Evolutionary conservation across 1,140 invertebrate species (phyloP).

Genomic region (Aphelenchoides fujianensis): DNA sequence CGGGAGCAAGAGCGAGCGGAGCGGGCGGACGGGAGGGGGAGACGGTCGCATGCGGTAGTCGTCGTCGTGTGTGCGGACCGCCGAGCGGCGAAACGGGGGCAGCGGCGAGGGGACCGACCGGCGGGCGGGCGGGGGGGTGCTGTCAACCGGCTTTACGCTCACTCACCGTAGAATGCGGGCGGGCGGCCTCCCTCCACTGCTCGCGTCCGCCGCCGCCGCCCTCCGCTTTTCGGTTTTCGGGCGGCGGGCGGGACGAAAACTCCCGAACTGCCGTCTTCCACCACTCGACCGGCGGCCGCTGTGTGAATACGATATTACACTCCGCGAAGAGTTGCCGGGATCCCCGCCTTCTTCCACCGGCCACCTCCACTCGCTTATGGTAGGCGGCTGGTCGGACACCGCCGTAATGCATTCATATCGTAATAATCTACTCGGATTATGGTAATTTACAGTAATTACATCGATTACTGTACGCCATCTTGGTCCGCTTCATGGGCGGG

Average conservation of each 20-base stretch:
- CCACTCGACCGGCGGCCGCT: too few relatives aligned
- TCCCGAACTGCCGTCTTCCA: too few relatives aligned
- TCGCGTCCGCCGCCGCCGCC: background rate
- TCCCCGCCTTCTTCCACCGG: background rate
- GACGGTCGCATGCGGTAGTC: background rate
- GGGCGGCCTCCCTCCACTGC: background rate
- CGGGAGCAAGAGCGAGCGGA: too few relatives aligned
- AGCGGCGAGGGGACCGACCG: background rate
- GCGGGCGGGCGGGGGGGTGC: background rate
- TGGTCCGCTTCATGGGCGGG: too few relatives aligned
- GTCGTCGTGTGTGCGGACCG: too few relatives aligned
- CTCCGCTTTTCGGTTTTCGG: background rate
- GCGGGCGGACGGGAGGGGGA: background rate
- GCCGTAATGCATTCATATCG: too few relatives aligned
- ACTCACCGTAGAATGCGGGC: background rate
- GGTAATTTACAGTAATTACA: background rate
- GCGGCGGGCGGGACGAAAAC: too few relatives aligned
- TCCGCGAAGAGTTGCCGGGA: too few relatives aligned
- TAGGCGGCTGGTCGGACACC: background rate
- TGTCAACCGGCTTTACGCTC: background rate
- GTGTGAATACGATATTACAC: too few relatives aligned
- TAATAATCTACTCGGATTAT: background rate
- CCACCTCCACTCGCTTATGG: background rate
- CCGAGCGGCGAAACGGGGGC: background rate
- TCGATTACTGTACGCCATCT: background rate